Percentiles rank a stretch among this genome's conserved stretches.
Evolutionary conservation across 1,140 invertebrate genomes (phyloP).

Genomic region (Delia radicum): DNA sequence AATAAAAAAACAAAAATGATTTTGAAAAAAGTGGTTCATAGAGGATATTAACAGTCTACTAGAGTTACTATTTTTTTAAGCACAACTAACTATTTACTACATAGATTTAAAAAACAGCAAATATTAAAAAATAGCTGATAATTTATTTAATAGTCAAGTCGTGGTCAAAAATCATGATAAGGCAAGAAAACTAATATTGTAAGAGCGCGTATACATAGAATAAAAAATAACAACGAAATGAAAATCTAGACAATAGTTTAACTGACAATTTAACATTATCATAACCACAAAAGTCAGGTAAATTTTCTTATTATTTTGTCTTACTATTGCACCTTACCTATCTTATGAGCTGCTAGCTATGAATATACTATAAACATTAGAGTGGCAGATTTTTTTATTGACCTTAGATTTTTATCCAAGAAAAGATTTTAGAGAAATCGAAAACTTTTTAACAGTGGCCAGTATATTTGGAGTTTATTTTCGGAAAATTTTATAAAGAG

Average conservation of each 20-base stretch:
- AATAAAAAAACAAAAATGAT: no score
- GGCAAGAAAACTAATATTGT: not conserved
- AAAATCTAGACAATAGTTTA: conserved; percentile 18
- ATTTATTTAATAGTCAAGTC: conserved; percentile 26
- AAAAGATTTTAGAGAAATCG: no score
- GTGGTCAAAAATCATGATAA: conserved; percentile 24
- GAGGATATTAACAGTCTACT: no score
- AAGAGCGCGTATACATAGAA: not conserved
- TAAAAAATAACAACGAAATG: not conserved
- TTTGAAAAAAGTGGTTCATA: no score
- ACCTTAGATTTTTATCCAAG: no score
- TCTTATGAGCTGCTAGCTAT: no score
- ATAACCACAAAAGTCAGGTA: conserved; percentile 18
- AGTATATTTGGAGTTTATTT: no score
- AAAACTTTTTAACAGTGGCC: no score
- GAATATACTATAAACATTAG: no score
- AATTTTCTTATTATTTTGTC: not conserved
- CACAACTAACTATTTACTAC: not conserved
- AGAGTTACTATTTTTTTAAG: not conserved
- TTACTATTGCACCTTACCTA: not conserved
- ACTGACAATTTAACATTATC: conserved; percentile 16
- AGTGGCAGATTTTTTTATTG: no score
- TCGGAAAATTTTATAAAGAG: no score
- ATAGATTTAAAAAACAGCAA: not conserved
- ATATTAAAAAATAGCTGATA: conserved; percentile 16